These are phyloP conservation scores for Glaucidium brasilianum DNA, from an alignment of 2,113 vertebrate species.

Conservation along the genomic window DNA sequence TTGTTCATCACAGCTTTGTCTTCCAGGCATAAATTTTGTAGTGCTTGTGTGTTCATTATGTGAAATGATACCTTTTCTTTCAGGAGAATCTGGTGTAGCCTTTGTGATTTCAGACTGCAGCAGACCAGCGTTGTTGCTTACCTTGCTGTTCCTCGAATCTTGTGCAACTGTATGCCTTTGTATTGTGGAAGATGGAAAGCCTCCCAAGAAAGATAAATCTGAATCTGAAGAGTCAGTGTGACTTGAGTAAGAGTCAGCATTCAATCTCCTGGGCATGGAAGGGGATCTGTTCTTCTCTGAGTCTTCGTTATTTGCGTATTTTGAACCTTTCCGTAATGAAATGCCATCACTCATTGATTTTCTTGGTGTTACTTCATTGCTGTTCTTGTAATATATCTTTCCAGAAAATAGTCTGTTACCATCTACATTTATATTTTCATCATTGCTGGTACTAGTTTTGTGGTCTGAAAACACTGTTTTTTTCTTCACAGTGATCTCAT, in stretches of 20 bases:
- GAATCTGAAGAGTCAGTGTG: background rate
- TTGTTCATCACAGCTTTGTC: background rate
- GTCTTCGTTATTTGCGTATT: background rate
- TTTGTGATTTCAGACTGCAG: background rate
- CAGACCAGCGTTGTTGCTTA: background rate
- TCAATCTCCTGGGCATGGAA: background rate
- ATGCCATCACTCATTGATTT: background rate
- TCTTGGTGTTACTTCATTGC: background rate
- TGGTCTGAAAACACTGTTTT: background rate
- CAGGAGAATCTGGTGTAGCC: background rate
- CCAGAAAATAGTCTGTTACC: background rate
- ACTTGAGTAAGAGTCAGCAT: background rate
- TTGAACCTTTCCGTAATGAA: background rate
- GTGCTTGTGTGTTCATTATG: background rate
- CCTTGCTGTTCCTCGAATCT: background rate
- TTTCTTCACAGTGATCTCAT: background rate
- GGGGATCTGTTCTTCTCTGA: background rate
- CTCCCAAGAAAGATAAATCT: background rate
- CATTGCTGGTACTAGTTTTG: accelerated
- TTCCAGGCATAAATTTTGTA: background rate
- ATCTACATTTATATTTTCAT: background rate
- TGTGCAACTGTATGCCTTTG: background rate
- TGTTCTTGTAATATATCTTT: background rate
- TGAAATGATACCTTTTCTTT: background rate
- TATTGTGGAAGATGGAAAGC: background rate